phyloP scores from a whole-genome alignment of 2,797 vertebrate species.

The Scleropages formosus region DNA sequence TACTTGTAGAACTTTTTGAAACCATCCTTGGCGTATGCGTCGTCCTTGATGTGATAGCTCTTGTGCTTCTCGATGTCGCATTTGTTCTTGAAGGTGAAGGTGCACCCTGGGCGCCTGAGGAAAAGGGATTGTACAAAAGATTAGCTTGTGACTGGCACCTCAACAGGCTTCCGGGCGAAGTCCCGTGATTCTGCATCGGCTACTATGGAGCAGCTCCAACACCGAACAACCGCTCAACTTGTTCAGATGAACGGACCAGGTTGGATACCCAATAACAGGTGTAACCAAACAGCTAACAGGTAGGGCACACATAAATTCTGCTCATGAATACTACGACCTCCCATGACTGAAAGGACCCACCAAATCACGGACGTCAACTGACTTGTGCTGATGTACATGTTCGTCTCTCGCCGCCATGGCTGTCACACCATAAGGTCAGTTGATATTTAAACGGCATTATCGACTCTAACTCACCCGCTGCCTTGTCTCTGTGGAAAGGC shows the following conservation, averaged over 20 bases:
- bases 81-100: conserved; percentile 99
- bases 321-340: neutral
- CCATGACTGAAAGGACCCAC: neutral
- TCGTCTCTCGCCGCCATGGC: neutral
- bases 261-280: conserved; percentile 27
- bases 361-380: neutral
- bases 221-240: too few relatives aligned
- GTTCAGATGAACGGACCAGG: neutral
- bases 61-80: conserved; percentile 99
- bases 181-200: neutral
- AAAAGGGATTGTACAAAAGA: neutral
- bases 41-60: conserved; percentile 99
- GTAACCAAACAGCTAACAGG: neutral
- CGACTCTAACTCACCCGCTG: neutral
- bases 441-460: conserved; percentile 28
- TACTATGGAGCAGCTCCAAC: neutral
- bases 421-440: neutral
- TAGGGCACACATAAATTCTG: neutral
- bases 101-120: conserved; percentile 88
- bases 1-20: conserved; percentile 99
- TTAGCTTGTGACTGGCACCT: neutral
- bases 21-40: conserved; percentile 98
- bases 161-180: neutral
- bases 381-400: neutral
- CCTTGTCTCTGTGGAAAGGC: neutral